phyloP scores from a whole-genome alignment of 2,113 vertebrate genomes.

The Nerophis lumbriciformis region DNA sequence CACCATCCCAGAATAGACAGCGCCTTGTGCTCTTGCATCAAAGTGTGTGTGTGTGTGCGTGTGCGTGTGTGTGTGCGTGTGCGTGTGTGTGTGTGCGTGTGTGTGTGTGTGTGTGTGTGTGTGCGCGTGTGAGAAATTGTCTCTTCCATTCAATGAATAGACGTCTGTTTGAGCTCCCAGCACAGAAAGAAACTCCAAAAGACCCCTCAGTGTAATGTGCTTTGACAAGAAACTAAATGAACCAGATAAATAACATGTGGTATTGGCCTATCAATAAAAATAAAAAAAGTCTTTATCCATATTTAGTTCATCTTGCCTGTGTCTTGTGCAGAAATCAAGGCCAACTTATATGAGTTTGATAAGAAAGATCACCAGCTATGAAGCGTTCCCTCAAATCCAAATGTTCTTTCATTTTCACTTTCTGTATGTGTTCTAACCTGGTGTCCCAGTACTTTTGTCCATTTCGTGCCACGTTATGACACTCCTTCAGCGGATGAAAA shows the following conservation, averaged over 20 bases:
- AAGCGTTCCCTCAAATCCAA: too few relatives aligned
- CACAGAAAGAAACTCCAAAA: conserved; percentile 6
- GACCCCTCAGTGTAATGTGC: background rate
- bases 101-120: background rate
- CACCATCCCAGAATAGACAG: conserved; percentile 50
- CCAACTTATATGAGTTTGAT: background rate
- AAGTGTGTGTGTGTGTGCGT: conserved; percentile 16
- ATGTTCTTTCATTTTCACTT: background rate
- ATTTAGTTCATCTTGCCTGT: too few relatives aligned
- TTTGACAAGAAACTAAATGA: background rate
- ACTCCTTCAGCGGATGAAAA: background rate
- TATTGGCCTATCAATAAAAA: too few relatives aligned
- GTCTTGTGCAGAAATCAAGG: background rate
- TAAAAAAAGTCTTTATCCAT: too few relatives aligned
- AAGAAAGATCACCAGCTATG: too few relatives aligned
- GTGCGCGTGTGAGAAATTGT: conserved; percentile 24
- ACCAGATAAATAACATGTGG: background rate
- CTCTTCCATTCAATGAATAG: conserved; percentile 33
- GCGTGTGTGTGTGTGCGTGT: conserved; percentile 20
- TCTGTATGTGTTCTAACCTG: background rate
- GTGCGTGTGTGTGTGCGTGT: background rate
- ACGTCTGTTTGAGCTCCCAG: conserved; percentile 32
- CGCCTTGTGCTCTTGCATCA: conserved; percentile 36
- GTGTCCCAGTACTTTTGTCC: background rate
- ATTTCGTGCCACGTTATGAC: too few relatives aligned